Percentiles rank a stretch among this genome's conserved stretches.
Conservation (phyloP, 2,797 vertebrate genomes). For the Sylvia borin region DNA sequence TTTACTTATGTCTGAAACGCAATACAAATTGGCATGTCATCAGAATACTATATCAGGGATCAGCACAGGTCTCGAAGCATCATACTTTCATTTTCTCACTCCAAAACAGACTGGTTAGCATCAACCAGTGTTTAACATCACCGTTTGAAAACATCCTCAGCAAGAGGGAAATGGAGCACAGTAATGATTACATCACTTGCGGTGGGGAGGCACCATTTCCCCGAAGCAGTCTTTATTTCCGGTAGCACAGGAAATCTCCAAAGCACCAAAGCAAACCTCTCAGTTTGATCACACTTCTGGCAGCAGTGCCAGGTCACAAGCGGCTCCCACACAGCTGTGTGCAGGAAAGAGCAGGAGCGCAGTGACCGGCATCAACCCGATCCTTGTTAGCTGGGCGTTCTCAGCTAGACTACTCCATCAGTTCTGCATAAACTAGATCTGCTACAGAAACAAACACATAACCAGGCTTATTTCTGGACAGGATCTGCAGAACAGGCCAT, state of each 20-base stretch:
- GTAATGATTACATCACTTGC: not conserved
- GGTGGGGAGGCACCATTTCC: not conserved
- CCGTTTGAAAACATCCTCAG: not conserved
- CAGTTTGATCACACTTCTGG: not conserved
- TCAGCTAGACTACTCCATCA: no score
- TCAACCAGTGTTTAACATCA: not conserved
- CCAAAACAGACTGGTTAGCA: not conserved
- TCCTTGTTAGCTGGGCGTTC: not conserved
- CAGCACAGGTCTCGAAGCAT: not conserved
- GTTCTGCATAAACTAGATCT: not conserved
- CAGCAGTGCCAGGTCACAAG: not conserved
- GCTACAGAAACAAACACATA: not conserved
- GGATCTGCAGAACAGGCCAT: not conserved
- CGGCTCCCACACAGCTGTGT: fast-evolving
- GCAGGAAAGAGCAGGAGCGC: no score
- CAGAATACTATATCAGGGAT: not conserved
- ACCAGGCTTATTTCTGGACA: not conserved
- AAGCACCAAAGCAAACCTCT: not conserved
- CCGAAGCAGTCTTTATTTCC: not conserved
- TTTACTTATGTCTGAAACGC: not conserved
- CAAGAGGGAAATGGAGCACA: not conserved
- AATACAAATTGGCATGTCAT: not conserved
- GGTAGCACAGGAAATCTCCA: not conserved
- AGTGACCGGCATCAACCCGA: fast-evolving
- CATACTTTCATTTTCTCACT: not conserved